Evolutionary conservation across 2,113 vertebrate species (phyloP), one percentile per base, ranked within the genome.

Genomic region (Gymnocephalus cernua): DNA sequence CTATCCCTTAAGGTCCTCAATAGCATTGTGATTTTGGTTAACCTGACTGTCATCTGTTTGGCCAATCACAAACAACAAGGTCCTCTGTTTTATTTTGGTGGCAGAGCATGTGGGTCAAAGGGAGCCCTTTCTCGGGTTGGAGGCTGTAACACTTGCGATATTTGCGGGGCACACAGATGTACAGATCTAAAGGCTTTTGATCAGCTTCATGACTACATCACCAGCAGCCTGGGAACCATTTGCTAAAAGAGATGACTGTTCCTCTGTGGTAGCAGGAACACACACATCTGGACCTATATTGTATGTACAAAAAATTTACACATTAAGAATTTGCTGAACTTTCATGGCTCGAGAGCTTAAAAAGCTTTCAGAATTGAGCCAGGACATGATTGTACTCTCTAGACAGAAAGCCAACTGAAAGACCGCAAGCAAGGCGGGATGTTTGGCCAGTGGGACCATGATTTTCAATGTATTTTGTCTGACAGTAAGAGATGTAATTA

Each of bases 131-230:
- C 41, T 41, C 50, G 21, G 21, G 25, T 14, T 63, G 27, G 29
- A 54, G 29, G 66, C 32, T 71, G 9, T 50, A 65, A 79, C 59
- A 76, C 15, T 47, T 38, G 56, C n/a, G 12, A 41, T 74, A 83
- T 83, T 81, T 86, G 27, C 35, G 68, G 53, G 82, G 61, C 57
- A 56, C n/a, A 48, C 45, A 79, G 73, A 41, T 71, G 59, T 72
- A 76, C 47, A 77, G 80, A 63, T 83, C 63, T 70, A 54, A 86
- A 74, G 51, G 54, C 63, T 75, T 86, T 79, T 82, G 80, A 80
- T 93, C 82, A 82, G 75, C 64, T 73, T 76, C 9, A 48, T 50
- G 64, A 56, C 48, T 53, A 53, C 57, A 66, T n/a, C 45, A 38
- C 38, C 65, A 75, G 78, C 51, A 82, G 62, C 67, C 54, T 48